Percentiles rank a stretch among this genome's conserved stretches.
These are phyloP conservation scores for Muscicapa comitata DNA, from an alignment of 2,797 vertebrate species.

Conservation along the genomic window DNA sequence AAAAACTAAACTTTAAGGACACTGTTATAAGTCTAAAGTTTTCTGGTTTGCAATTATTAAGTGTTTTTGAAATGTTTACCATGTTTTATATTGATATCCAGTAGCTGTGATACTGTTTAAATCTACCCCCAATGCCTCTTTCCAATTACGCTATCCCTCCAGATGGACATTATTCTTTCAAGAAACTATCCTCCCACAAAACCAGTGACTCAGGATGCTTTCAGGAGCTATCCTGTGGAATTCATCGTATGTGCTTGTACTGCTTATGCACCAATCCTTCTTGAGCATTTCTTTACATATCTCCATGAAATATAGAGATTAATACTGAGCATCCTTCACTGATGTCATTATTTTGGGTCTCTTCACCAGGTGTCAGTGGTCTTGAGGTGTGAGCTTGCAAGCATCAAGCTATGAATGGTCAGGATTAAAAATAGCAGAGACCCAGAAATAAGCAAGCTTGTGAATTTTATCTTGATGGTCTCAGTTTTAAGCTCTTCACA, in stretches of 20 bases:
- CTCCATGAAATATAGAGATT: background rate
- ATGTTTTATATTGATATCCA: background rate
- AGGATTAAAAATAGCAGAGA: background rate
- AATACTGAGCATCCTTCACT: background rate
- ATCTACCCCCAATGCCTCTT: background rate
- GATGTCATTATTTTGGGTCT: background rate
- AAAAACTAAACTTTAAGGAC: background rate
- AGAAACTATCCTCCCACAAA: conserved; percentile 7
- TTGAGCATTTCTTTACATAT: background rate
- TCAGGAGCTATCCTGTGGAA: background rate
- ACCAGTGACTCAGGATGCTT: background rate
- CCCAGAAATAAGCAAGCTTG: background rate
- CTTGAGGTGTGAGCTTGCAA: background rate
- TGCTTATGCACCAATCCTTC: background rate
- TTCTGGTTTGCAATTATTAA: background rate
- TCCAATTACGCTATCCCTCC: background rate
- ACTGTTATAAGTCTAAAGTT: background rate
- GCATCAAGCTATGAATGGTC: background rate
- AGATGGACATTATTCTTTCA: background rate
- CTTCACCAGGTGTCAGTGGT: background rate
- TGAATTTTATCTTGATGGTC: background rate
- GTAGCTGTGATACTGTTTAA: background rate
- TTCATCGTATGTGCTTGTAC: background rate
- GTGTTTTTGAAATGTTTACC: background rate
- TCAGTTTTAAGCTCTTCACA: background rate